These are phyloP conservation scores for Rhipidura dahli DNA, from an alignment of 2,113 vertebrate genomes.

Conservation along the genomic window DNA sequence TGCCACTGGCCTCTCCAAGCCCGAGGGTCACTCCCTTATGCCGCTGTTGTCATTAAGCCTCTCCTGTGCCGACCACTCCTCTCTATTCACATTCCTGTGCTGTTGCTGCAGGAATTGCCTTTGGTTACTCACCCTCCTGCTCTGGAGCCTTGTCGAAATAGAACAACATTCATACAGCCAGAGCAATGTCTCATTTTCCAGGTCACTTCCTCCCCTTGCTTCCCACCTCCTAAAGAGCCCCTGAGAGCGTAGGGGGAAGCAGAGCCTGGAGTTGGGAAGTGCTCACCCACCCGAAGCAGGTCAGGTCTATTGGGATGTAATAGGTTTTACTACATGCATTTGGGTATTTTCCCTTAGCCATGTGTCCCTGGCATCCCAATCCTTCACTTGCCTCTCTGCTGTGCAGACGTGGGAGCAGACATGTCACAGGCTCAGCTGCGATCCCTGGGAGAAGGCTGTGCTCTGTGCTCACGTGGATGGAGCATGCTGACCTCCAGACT, in stretches of 20 bases:
- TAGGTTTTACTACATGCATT: not conserved
- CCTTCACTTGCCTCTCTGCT: not conserved
- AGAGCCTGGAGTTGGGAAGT: not conserved
- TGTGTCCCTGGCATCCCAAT: not conserved
- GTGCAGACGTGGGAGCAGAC: not conserved
- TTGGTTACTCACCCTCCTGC: not conserved
- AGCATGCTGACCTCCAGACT: not conserved
- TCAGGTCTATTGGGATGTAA: rapidly evolving
- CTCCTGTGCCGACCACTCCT: not conserved
- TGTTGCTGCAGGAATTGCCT: not conserved
- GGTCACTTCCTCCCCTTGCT: not conserved
- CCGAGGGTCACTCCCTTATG: rapidly evolving
- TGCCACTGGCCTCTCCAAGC: not conserved
- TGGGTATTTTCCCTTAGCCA: not conserved
- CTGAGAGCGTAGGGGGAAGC: not conserved
- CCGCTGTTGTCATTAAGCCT: not conserved
- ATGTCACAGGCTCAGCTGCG: not conserved
- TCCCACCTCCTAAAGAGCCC: not conserved
- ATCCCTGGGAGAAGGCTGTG: not conserved
- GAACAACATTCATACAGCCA: rapidly evolving
- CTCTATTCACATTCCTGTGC: not conserved
- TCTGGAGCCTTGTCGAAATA: not conserved
- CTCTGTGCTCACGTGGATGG: not conserved
- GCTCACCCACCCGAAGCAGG: rapidly evolving
- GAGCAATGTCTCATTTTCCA: not conserved